These are phyloP conservation scores for Bubo blakistoni DNA, from an alignment of 2,113 vertebrate genomes.

Conservation along the genomic window DNA sequence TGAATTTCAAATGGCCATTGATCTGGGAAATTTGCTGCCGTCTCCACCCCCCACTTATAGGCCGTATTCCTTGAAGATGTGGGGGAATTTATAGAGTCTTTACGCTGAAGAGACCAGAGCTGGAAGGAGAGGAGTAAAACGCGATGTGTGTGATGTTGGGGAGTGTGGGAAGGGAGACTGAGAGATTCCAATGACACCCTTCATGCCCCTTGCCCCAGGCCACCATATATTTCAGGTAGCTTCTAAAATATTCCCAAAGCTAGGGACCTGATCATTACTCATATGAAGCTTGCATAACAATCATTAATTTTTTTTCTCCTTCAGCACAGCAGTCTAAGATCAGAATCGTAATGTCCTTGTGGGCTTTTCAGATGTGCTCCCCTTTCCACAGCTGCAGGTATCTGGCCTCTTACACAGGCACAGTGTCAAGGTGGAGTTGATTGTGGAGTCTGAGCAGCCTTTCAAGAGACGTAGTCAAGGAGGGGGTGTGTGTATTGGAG, in stretches of 20 bases:
- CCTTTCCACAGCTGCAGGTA: background rate
- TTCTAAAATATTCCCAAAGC: background rate
- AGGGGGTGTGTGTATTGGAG: background rate
- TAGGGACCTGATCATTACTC: background rate
- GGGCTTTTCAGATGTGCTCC: background rate
- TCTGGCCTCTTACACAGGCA: background rate
- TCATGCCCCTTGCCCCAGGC: background rate
- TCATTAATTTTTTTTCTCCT: rapidly evolving
- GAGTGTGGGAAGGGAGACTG: background rate
- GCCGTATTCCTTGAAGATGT: constrained; percentile 52
- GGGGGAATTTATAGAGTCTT: constrained; percentile 30
- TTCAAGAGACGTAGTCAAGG: background rate
- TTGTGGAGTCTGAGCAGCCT: background rate
- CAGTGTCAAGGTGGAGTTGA: background rate
- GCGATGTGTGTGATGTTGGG: background rate
- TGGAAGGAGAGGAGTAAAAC: constrained; percentile 15
- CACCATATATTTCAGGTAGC: background rate
- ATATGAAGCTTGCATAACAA: background rate
- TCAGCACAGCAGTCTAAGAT: background rate
- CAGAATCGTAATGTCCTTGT: background rate
- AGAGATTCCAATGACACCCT: background rate
- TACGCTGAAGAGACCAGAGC: background rate
- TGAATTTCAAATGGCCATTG: constrained; percentile 78
- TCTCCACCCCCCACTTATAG: constrained; percentile 35
- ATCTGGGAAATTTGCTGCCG: constrained; percentile 57